Percentiles rank a stretch among this genome's conserved stretches.
phyloP scores from a whole-genome alignment of 2,113 vertebrate genomes.

The Oreotrochilus melanogaster region DNA sequence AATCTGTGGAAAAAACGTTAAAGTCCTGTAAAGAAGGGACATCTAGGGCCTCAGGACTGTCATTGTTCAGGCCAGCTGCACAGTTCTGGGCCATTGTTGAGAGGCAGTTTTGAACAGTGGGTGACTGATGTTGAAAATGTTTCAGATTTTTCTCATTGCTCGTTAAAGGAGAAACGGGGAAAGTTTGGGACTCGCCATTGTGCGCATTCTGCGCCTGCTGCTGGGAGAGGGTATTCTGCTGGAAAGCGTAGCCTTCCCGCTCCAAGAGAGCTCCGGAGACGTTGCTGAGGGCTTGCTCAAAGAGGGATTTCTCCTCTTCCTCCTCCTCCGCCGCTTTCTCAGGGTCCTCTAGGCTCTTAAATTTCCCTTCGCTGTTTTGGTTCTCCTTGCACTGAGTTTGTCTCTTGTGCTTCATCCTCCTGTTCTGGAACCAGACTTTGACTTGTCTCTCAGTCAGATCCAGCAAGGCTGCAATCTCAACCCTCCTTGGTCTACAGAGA shows the following conservation, averaged over 20 bases:
- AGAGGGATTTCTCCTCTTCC: conserved; percentile 85
- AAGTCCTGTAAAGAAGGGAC: conserved; percentile 93
- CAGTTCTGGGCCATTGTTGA: conserved; percentile 95
- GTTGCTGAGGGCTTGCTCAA: conserved; percentile 83
- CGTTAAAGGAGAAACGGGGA: conserved; percentile 86
- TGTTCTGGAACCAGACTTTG: conserved; percentile 99
- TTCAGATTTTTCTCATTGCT: conserved; percentile 98
- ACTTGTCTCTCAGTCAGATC: conserved; percentile 98
- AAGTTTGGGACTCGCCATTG: conserved; percentile 90
- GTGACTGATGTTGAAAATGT: conserved; percentile 92
- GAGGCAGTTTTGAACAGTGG: conserved; percentile 91
- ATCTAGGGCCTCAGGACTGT: conserved; percentile 88
- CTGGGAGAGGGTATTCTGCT: conserved; percentile 88
- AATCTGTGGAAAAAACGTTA: conserved; percentile 89
- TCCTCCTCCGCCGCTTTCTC: conserved; percentile 84
- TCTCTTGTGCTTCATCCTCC: conserved; percentile 98
- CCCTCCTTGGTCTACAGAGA: conserved; percentile 93
- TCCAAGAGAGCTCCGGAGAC: conserved; percentile 87
- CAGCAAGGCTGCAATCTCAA: conserved; percentile 94
- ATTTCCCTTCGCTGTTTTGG: conserved; percentile 89
- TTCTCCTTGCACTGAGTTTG: conserved; percentile 98
- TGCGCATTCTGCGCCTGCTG: conserved; percentile 87
- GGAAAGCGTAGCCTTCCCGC: conserved; percentile 90
- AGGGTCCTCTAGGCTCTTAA: conserved; percentile 84
- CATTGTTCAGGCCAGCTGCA: conserved; percentile 96